Evolutionary conservation across 2,888 invertebrate genomes (phyloP).

Genomic region (Apamea monoglypha): DNA sequence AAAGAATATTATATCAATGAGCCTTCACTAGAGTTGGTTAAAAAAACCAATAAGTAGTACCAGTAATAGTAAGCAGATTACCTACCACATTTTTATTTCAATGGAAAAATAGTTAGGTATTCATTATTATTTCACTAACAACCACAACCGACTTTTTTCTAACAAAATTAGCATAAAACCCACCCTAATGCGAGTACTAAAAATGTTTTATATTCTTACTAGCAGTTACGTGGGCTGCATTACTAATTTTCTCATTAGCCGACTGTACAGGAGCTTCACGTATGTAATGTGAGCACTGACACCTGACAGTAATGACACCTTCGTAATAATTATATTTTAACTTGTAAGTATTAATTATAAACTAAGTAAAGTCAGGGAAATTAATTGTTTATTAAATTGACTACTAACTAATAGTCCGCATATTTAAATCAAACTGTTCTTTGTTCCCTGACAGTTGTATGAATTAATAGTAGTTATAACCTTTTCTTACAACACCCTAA

Average conservation of each 20-base stretch:
- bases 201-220: conserved; percentile 45
- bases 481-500: neutral
- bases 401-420: neutral
- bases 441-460: neutral
- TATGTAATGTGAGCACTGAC: conserved; percentile 49
- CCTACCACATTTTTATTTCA: neutral
- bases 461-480: neutral
- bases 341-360: neutral
- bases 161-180: conserved; percentile 37
- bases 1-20: neutral
- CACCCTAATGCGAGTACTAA: conserved; percentile 32
- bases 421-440: neutral
- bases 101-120: neutral
- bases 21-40: neutral
- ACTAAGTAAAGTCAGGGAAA: neutral
- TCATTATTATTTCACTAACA: conserved; percentile 20
- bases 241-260: conserved; percentile 58
- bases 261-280: conserved; percentile 30
- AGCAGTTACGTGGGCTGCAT: conserved; percentile 39
- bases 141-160: conserved; percentile 11
- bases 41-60: too few relatives aligned
- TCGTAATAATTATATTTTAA: conserved; percentile 28
- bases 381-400: neutral
- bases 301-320: conserved; percentile 53
- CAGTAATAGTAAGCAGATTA: neutral